phyloP scores from a whole-genome alignment of 2,797 vertebrate genomes.

The Danionella dracula region DNA sequence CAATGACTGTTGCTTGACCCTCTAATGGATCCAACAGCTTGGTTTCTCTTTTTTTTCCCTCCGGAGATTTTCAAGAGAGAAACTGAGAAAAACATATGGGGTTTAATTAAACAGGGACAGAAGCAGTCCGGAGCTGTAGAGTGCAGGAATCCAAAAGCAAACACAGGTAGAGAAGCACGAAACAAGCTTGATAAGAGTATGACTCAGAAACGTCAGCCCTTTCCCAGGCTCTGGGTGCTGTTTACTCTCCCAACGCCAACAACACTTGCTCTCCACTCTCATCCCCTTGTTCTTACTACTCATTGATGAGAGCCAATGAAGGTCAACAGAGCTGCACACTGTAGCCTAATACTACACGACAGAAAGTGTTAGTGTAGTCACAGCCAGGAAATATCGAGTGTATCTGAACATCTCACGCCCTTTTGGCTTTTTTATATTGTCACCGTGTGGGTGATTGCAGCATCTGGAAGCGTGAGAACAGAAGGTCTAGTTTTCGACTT shows the following conservation, averaged over 20 bases:
- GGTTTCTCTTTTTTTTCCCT: slow-evolving; percentile 34
- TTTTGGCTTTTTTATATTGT: slow-evolving; percentile 21
- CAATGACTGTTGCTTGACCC: slow-evolving; percentile 76
- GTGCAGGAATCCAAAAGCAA: slow-evolving; percentile 47
- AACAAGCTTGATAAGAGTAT: slow-evolving; percentile 52
- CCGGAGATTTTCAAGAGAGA: slow-evolving; percentile 7
- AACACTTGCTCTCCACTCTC: slow-evolving; percentile 30
- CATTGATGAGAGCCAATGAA: slow-evolving; percentile 30
- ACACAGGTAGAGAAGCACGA: slow-evolving; percentile 41
- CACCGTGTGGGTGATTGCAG: not conserved
- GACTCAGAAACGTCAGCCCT: slow-evolving; percentile 63
- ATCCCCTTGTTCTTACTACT: slow-evolving; percentile 30
- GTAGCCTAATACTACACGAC: slow-evolving; percentile 22
- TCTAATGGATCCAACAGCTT: slow-evolving; percentile 71
- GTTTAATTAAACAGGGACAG: slow-evolving; percentile 45
- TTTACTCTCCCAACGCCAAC: slow-evolving; percentile 54
- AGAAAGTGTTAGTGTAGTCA: slow-evolving; percentile 25
- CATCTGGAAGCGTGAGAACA: slow-evolving; percentile 2
- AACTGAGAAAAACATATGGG: slow-evolving; percentile 51
- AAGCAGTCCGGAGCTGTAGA: slow-evolving; percentile 45
- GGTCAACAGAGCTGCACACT: slow-evolving; percentile 33
- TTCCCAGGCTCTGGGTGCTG: slow-evolving; percentile 56
- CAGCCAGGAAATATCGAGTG: slow-evolving; percentile 33
- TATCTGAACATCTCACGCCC: slow-evolving; percentile 17
- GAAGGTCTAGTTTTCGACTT: not conserved